phyloP scores from a whole-genome alignment of 2,113 vertebrate species.

The Chamaetylas fuelleborni region DNA sequence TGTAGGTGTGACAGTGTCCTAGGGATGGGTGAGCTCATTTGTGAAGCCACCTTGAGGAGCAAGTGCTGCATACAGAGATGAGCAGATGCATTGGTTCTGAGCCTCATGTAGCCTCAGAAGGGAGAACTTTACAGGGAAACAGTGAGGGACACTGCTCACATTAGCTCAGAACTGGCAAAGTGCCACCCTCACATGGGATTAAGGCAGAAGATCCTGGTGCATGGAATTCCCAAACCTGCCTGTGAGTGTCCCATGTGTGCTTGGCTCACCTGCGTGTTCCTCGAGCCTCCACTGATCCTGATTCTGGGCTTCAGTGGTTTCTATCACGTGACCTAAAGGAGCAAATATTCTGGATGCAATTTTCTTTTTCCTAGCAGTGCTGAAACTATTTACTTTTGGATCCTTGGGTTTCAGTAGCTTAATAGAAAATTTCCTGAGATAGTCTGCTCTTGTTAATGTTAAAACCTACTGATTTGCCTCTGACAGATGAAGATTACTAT shows the following conservation, averaged over 20 bases:
- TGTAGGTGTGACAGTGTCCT: background rate
- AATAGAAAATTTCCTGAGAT: background rate
- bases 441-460: background rate
- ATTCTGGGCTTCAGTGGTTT: background rate
- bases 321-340: background rate
- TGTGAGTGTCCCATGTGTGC: background rate
- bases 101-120: background rate
- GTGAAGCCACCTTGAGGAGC: background rate
- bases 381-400: background rate
- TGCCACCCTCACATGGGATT: background rate
- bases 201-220: background rate
- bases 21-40: background rate
- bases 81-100: accelerated
- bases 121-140: background rate
- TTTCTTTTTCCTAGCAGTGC: background rate
- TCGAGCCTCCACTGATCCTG: background rate
- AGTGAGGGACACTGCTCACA: background rate
- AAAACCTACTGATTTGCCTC: slow-evolving; percentile 26
- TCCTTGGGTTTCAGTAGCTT: background rate
- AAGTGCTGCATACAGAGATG: background rate
- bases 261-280: accelerated
- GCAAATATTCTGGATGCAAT: background rate
- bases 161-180: background rate
- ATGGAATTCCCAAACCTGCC: background rate
- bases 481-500: slow-evolving; percentile 94